Evolutionary conservation across 2,113 vertebrate species (phyloP).

Genomic region (Microtus montanus): DNA sequence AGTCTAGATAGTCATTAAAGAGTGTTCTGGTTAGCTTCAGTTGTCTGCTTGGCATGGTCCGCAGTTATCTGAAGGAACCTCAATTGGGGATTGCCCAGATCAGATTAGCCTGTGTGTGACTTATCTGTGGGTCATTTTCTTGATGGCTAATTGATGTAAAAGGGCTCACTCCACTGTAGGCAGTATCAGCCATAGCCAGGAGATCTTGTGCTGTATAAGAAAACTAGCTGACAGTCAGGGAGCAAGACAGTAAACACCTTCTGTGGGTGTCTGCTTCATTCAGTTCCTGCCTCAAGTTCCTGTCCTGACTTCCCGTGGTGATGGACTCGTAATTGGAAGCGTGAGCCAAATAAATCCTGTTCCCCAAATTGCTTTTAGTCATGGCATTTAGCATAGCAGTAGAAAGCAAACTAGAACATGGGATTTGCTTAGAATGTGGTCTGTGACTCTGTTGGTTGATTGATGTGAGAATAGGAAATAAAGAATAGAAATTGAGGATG

Average conservation of each 20-base stretch:
- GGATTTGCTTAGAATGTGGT: not conserved
- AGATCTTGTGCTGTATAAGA: not conserved
- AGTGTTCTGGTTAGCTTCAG: not conserved
- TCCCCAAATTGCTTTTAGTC: not conserved
- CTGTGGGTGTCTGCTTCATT: not conserved
- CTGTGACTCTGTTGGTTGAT: not conserved
- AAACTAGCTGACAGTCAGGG: not conserved
- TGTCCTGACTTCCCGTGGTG: not conserved
- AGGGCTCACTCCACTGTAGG: not conserved
- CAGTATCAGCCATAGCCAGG: not conserved
- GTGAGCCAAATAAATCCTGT: not conserved
- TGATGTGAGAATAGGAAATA: not conserved
- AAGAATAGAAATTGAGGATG: constrained; percentile 11
- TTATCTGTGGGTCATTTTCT: not conserved
- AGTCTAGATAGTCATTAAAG: not conserved
- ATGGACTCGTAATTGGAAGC: not conserved
- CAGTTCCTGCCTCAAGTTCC: not conserved
- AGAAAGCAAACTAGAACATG: not conserved
- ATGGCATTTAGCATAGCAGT: not conserved
- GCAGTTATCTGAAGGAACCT: not conserved
- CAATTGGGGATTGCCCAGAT: not conserved
- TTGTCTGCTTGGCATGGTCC: not conserved
- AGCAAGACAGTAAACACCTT: not conserved
- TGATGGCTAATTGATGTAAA: not conserved
- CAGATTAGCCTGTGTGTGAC: not conserved